A percentile compares a stretch with the other conserved stretches of the same genome.
Conservation (phyloP, 2,113 vertebrate genomes). For the Corapipo altera region DNA sequence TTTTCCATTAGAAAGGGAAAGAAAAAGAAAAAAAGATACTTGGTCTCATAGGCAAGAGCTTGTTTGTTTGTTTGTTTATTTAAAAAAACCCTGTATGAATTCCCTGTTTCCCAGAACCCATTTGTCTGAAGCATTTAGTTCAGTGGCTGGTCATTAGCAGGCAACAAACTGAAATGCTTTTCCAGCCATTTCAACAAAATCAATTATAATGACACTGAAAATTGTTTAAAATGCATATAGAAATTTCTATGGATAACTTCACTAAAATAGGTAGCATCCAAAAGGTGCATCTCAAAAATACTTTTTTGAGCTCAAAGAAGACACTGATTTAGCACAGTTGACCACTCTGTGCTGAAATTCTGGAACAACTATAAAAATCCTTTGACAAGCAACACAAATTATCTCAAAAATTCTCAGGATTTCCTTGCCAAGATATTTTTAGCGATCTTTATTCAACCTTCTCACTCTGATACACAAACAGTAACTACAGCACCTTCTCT, state of each 20-base stretch:
- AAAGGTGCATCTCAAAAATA: not conserved
- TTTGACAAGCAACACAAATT: not conserved
- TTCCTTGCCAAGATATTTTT: not conserved
- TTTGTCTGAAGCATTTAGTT: not conserved
- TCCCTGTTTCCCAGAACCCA: not conserved
- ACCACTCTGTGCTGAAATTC: not conserved
- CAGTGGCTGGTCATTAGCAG: not conserved
- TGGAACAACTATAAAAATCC: not conserved
- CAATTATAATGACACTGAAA: not conserved
- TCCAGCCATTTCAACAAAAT: not conserved
- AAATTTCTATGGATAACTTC: not conserved
- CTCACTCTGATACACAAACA: not conserved
- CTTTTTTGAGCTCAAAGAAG: not conserved
- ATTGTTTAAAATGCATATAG: not conserved
- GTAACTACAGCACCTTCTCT: not conserved
- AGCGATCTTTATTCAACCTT: not conserved
- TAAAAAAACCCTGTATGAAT: not conserved
- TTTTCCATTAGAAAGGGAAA: not conserved
- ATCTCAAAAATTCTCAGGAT: not conserved
- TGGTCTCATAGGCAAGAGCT: not conserved
- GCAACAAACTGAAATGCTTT: not conserved
- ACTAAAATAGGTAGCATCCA: not conserved
- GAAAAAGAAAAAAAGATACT: not conserved
- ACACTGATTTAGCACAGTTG: not conserved
- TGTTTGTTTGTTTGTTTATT: not conserved